These are phyloP conservation scores for Elegia similella DNA, from an alignment of 2,888 invertebrate genomes.

Conservation along the genomic window DNA sequence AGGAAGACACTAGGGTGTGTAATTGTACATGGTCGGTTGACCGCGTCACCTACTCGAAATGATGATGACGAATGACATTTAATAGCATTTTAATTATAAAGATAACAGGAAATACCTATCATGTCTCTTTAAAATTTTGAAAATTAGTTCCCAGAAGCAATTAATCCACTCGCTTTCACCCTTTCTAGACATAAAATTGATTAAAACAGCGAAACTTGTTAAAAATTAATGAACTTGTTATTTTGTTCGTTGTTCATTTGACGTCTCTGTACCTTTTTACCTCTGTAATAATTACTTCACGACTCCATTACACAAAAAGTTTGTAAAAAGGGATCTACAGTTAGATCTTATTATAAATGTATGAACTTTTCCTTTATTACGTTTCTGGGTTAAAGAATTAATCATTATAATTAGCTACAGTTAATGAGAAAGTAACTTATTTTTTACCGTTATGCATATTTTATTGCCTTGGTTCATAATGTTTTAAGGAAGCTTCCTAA, in stretches of 20 bases:
- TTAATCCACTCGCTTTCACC: not conserved
- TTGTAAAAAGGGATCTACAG: not conserved
- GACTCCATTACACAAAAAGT: not conserved
- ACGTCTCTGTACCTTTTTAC: not conserved
- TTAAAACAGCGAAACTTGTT: not conserved
- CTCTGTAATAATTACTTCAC: not conserved
- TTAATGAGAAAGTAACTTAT: too few relatives aligned
- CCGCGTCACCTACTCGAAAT: too few relatives aligned
- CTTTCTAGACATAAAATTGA: not conserved
- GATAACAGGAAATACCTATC: too few relatives aligned
- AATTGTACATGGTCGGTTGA: too few relatives aligned
- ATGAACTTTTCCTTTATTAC: not conserved
- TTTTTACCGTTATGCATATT: too few relatives aligned
- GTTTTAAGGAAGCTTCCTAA: too few relatives aligned
- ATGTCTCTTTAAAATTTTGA: not conserved
- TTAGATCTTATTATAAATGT: not conserved
- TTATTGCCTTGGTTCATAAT: too few relatives aligned
- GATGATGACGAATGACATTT: too few relatives aligned
- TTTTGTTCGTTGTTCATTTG: not conserved
- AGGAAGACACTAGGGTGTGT: too few relatives aligned
- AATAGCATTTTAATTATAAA: too few relatives aligned
- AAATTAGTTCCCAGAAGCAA: not conserved
- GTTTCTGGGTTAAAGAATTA: not conserved
- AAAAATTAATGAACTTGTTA: not conserved
- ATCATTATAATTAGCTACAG: too few relatives aligned